Percentiles rank a stretch among this genome's conserved stretches.
phyloP scores from a whole-genome alignment of 2,113 vertebrate species.

The Prolemur simus region DNA sequence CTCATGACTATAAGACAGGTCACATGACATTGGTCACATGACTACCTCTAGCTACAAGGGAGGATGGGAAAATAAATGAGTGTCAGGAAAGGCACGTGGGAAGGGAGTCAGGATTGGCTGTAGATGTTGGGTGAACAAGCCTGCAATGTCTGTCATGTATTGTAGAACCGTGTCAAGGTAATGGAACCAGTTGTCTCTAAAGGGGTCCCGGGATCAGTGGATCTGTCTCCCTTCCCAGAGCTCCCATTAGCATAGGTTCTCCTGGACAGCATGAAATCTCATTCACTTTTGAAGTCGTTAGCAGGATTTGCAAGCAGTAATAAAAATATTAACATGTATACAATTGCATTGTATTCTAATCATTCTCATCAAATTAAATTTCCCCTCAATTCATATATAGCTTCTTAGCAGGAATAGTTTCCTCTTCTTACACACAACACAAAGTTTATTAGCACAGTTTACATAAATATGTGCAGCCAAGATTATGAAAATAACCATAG shows the following conservation, averaged over 20 bases:
- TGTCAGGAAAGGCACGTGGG: not conserved
- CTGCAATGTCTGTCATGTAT: not conserved
- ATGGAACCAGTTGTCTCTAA: not conserved
- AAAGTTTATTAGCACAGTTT: not conserved
- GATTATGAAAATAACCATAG: not conserved
- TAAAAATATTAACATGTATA: not conserved
- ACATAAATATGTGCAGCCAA: not conserved
- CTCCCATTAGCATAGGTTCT: not conserved
- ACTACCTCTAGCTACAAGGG: not conserved
- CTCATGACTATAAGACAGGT: too few species aligned
- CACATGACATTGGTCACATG: not conserved
- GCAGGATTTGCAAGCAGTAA: not conserved
- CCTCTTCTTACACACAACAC: not conserved
- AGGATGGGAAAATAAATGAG: not conserved
- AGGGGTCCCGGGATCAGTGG: not conserved
- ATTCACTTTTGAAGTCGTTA: not conserved
- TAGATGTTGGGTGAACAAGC: fast-evolving
- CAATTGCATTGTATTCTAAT: not conserved
- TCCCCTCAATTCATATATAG: not conserved
- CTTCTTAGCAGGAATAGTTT: not conserved
- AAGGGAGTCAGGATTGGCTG: not conserved
- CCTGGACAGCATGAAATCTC: not conserved
- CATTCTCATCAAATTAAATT: not conserved
- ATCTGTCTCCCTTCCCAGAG: not conserved
- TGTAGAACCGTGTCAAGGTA: not conserved